Evolutionary conservation across 1,140 invertebrate genomes (phyloP).

Genomic region (Tigriopus japonicus): DNA sequence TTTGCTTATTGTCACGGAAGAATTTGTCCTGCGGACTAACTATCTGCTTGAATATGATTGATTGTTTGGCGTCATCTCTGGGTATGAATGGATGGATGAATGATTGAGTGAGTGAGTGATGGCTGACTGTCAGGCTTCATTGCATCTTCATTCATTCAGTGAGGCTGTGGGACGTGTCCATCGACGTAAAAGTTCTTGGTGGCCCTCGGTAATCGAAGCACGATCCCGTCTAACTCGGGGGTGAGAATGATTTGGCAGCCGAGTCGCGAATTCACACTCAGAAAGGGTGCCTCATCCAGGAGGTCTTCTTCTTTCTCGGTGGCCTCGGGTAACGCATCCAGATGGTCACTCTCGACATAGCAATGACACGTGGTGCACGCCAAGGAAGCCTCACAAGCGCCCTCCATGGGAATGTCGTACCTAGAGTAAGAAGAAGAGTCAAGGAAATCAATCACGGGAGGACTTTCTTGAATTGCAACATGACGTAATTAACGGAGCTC

Average conservation of each 20-base stretch:
- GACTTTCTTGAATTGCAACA: too few relatives aligned
- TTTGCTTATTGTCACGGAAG: not conserved
- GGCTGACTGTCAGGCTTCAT: too few relatives aligned
- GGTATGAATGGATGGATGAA: too few relatives aligned
- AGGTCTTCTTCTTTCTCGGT: slow-evolving; percentile 91
- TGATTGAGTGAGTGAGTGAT: too few relatives aligned
- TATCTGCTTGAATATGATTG: too few relatives aligned
- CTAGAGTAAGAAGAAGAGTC: too few relatives aligned
- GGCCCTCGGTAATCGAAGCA: slow-evolving; percentile 61
- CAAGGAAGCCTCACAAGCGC: slow-evolving; percentile 91
- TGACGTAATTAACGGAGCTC: too few relatives aligned
- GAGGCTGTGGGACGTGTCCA: slow-evolving; percentile 78
- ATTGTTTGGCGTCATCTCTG: too few relatives aligned
- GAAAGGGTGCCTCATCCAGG: slow-evolving; percentile 85
- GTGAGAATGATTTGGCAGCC: slow-evolving; percentile 88
- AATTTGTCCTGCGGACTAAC: too few relatives aligned
- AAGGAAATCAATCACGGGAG: too few relatives aligned
- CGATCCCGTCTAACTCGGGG: slow-evolving; percentile 79
- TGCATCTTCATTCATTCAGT: too few relatives aligned
- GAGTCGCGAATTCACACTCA: slow-evolving; percentile 69
- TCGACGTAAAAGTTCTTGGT: slow-evolving; percentile 98
- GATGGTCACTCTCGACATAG: slow-evolving; percentile 62
- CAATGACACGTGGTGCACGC: slow-evolving; percentile 98
- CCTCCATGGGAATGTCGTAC: slow-evolving; percentile 86
- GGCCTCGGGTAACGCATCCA: slow-evolving; percentile 51